phyloP scores from a whole-genome alignment of 2,113 vertebrate species.

The Columba livia region DNA sequence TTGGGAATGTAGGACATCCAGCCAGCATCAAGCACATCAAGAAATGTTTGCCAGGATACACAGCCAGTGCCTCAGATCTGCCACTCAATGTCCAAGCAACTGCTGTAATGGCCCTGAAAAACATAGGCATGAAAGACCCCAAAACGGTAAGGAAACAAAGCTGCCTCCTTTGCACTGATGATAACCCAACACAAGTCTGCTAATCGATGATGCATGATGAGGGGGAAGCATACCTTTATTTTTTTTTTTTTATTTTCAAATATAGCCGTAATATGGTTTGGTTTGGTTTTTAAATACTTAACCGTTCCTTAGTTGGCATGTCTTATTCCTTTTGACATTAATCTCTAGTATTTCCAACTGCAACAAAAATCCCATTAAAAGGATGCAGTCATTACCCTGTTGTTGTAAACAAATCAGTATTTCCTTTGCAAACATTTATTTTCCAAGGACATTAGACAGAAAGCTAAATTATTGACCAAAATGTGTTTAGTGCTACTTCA shows the following conservation, averaged over 20 bases:
- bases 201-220: neutral
- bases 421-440: conserved; percentile 9
- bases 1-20: conserved; percentile 65
- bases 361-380: conserved; percentile 19
- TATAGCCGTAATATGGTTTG: neutral
- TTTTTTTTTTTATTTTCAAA: neutral
- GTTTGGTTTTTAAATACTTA: neutral
- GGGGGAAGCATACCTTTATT: neutral
- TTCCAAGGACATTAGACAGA: conserved; percentile 40
- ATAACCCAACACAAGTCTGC: neutral
- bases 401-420: conserved; percentile 8
- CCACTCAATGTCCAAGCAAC: neutral
- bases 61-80: neutral
- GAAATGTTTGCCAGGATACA: conserved; percentile 67
- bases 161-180: neutral
- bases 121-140: conserved; percentile 58
- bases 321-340: conserved; percentile 1
- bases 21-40: conserved; percentile 65
- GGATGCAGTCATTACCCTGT: neutral
- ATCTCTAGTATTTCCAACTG: neutral
- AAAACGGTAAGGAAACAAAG: conserved; percentile 54
- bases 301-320: neutral
- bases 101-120: conserved; percentile 65
- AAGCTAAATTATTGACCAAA: conserved; percentile 40
- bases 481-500: conserved; percentile 36